Evolutionary conservation across 2,888 invertebrate species (phyloP).

Genomic region (Spilosoma lubricipeda): DNA sequence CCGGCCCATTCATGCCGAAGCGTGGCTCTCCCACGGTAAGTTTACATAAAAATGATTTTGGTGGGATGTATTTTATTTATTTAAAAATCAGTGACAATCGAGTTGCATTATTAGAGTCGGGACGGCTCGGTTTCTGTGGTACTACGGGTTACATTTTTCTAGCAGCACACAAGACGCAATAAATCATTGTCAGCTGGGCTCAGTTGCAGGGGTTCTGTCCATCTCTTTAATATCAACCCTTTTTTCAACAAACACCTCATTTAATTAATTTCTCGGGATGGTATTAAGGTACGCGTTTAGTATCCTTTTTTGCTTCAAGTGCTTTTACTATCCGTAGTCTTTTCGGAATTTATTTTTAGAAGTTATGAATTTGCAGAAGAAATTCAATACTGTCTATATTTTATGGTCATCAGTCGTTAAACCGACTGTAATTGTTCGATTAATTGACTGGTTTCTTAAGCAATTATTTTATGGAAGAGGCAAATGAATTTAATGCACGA

Average conservation of each 20-base stretch:
- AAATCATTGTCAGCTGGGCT: constrained; percentile 65
- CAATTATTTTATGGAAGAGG: no score
- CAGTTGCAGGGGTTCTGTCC: constrained; percentile 62
- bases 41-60: no score
- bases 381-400: neutral
- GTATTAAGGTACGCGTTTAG: constrained; percentile 27
- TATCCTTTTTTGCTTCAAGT: constrained; percentile 16
- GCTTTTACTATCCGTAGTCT: constrained; percentile 9
- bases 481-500: no score
- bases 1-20: no score
- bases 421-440: no score
- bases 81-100: constrained; percentile 4
- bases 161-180: constrained; percentile 48
- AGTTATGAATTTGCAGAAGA: neutral
- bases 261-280: constrained; percentile 49
- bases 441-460: no score
- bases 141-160: constrained; percentile 40
- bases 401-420: neutral
- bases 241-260: constrained; percentile 48
- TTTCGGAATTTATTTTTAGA: neutral
- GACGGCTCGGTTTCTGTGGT: neutral
- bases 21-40: no score
- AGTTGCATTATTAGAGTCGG: constrained; percentile 14
- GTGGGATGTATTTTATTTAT: constrained; percentile 1
- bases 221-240: constrained; percentile 60